Base-by-base conservation (phyloP, 2,888 invertebrate species). In the Schrankia costaestrigalis region DNA sequence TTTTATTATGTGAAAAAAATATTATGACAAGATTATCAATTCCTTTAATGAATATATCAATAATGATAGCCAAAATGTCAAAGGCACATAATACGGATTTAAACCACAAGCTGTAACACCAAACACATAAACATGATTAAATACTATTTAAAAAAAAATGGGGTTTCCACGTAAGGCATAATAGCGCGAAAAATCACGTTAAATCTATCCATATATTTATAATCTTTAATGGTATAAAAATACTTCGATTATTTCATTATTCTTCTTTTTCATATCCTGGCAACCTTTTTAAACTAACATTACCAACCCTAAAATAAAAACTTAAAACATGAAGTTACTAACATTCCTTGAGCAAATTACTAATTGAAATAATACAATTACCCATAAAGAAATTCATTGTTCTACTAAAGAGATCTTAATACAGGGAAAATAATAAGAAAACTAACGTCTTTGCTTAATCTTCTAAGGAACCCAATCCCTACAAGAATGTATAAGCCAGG, bases 1-100 rank as follows among this genome's bases (percentile, higher is more conserved):
- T 69, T 76, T 82, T 80, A 83, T 79, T 82, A 69, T 35, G 69
- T 78, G 75, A 77, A 83, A 76, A 74, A 75, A 72, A n/a, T n/a
- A n/a, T n/a, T n/a, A n/a, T 68, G 53, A 70, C 69, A 70, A 67
- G 62, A 62, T 58, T 69, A 70, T 76, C 76, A 73, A 75, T 72
- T 71, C 63, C 57, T 59, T 64, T 48, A 45, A 64, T 70, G 68
- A 70, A 71, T 70, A 71, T 63, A 69, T 63, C 50, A 52, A 59
- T 51, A 57, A 57, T 52, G 63, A 65, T 63, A 71, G 76, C 75
- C 64, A 65, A 76, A n/a, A 56, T 46, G 43, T 61, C 32, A 57
- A 82, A 83, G 82, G 80, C 82, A 82, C 78, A 66, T 56, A 55
- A 54, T 30, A 60, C 43, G 43, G 49, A 52, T 59, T 59, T 46